Evolutionary conservation across 2,888 invertebrate genomes (phyloP), one percentile per base, ranked within the genome.

Genomic region (Dryadula phaetusa): DNA sequence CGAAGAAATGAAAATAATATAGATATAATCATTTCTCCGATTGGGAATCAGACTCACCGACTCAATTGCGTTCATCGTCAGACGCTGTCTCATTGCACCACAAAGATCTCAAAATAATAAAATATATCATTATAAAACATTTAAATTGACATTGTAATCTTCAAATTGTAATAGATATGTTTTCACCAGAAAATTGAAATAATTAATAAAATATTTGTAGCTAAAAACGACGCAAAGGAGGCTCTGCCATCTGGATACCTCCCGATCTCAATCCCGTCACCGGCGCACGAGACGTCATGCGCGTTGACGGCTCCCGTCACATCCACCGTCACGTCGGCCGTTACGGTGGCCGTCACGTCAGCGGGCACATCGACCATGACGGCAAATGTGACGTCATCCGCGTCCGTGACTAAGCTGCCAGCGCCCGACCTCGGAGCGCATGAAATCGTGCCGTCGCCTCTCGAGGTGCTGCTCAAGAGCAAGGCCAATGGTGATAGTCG

Each of bases 401-500:
- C 66, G 28, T 40, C 56, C 40, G 62, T 66, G 25, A 56, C 64
- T 47, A 28, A 65, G 47, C 46, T 62, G 62, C 66, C 71, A 28
- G 52, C 61, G 40, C 62, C 58, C 49, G 69, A 70, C 62, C 61
- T 62, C 12, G 56, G 52, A 4, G 16, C 60, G 40, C 66, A 70
- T 16, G 70, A 68, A 3, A 63, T 67, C 2, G 65, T 69, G 37
- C 70, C 78, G n/a, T 74, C 76, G 2, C 77, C 78, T 16, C 73
- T 76, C 60, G 77, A 78, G 49, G 56, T 74, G 61, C 75, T 79
- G 34, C 64, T 77, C 22, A 76, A 76, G 53, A 40, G 70, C 66
- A 79, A 79, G 70, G 69, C 74, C 66, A 90, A 88, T 67, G 90
- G 88, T 1, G 87, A 88, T 49, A 67, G 74, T 54, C 94, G 87